Evolutionary conservation across 2,888 invertebrate species (phyloP).

Genomic region (Chouioia cunea): DNA sequence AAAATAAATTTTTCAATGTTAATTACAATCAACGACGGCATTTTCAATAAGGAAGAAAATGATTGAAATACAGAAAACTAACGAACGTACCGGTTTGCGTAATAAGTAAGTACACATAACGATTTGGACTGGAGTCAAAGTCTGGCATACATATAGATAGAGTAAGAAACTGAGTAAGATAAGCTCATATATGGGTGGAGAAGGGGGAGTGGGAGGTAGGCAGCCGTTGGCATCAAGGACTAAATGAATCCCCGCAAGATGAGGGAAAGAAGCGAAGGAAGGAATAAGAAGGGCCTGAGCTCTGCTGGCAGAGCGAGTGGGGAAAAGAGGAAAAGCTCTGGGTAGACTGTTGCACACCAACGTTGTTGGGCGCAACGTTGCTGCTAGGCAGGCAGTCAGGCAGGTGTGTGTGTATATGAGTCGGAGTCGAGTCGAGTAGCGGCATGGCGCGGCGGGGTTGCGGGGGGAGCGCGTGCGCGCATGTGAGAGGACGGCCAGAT

Average conservation of each 20-base stretch:
- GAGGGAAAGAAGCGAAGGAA: conserved; percentile 45
- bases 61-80: too few relatives aligned
- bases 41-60: too few relatives aligned
- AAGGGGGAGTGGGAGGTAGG: conserved; percentile 16
- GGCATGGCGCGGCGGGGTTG: conserved; percentile 1
- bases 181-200: conserved; percentile 33
- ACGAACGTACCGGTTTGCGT: too few relatives aligned
- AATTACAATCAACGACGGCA: too few relatives aligned
- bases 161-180: conserved; percentile 38
- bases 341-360: neutral
- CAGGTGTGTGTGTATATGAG: neutral
- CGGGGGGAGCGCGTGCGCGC: neutral
- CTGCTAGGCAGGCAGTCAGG: neutral
- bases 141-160: conserved; percentile 1
- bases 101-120: too few relatives aligned
- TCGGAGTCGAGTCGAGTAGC: too few relatives aligned
- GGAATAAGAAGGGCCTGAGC: conserved; percentile 37
- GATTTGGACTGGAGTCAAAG: too few relatives aligned
- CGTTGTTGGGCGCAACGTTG: neutral
- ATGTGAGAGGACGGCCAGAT: conserved; percentile 65
- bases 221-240: neutral
- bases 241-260: conserved; percentile 24
- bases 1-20: too few relatives aligned
- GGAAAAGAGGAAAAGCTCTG: conserved; percentile 22
- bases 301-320: conserved; percentile 17